Percentiles rank a stretch among this genome's conserved stretches.
phyloP scores from a whole-genome alignment of 2,113 vertebrate species.

The Rhinichthys klamathensis region DNA sequence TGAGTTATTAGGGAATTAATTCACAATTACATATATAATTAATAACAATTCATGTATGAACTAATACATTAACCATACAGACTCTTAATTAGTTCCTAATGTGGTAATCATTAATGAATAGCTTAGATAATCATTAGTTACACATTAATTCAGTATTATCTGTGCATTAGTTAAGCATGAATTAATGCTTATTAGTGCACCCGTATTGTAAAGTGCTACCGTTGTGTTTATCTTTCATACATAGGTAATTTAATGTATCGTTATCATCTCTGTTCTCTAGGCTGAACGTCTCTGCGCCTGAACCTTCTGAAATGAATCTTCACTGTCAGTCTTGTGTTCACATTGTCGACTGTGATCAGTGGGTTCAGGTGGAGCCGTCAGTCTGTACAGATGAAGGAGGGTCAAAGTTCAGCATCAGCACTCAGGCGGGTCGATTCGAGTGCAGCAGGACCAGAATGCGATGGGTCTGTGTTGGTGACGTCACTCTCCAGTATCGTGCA shows the following conservation, averaged over 20 bases:
- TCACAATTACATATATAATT: too few species aligned
- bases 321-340: constrained; percentile 7
- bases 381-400: constrained; percentile 3
- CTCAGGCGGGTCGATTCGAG: constrained; percentile 5
- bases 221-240: background rate
- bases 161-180: too few species aligned
- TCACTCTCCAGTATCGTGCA: constrained; percentile 13
- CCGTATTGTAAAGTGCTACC: too few species aligned
- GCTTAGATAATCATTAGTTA: too few species aligned
- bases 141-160: too few species aligned
- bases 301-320: background rate
- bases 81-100: too few species aligned
- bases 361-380: constrained; percentile 20
- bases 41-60: too few species aligned
- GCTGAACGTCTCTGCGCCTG: background rate
- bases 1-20: too few species aligned
- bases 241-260: background rate
- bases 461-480: background rate
- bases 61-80: too few species aligned
- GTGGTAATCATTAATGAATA: too few species aligned
- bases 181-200: too few species aligned
- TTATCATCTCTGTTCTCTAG: background rate
- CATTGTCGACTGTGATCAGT: constrained; percentile 7
- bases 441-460: constrained; percentile 27
- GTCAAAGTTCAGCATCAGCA: constrained; percentile 20